These are phyloP conservation scores for Podocnemis expansa DNA, from an alignment of 2,113 vertebrate genomes.

Conservation along the genomic window DNA sequence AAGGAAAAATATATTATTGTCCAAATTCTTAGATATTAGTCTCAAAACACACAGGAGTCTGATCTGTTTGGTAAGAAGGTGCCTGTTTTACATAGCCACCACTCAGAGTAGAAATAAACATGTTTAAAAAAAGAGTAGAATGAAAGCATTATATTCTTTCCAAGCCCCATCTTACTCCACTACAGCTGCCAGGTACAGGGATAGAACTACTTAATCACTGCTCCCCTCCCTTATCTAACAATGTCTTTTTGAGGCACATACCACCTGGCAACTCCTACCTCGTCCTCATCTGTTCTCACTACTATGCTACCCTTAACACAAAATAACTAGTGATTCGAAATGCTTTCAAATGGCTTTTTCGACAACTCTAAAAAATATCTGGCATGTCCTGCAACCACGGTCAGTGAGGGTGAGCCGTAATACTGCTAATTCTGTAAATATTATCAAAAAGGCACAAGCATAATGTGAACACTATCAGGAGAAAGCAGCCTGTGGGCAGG, in stretches of 20 bases:
- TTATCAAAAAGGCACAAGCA: rapidly evolving
- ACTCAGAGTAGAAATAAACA: background rate
- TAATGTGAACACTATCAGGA: background rate
- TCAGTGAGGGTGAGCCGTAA: rapidly evolving
- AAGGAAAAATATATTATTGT: background rate
- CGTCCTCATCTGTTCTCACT: background rate
- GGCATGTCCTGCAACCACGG: rapidly evolving
- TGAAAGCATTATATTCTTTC: background rate
- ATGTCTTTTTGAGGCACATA: background rate
- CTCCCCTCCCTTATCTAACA: background rate
- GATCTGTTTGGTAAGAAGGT: rapidly evolving
- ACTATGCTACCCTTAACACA: background rate
- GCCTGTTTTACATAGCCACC: background rate
- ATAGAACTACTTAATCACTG: background rate
- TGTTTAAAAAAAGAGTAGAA: rapidly evolving
- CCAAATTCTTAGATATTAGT: background rate
- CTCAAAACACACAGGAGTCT: rapidly evolving
- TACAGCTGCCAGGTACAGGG: background rate
- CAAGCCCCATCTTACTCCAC: background rate
- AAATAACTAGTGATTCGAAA: background rate
- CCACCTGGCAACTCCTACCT: background rate
- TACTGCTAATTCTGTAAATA: rapidly evolving
- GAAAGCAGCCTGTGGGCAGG: background rate
- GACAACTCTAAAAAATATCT: background rate
- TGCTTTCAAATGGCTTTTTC: background rate